Evolutionary conservation across 2,888 invertebrate species (phyloP), one percentile per base, ranked within the genome.

Genomic region (Muschampia plurimacula): DNA sequence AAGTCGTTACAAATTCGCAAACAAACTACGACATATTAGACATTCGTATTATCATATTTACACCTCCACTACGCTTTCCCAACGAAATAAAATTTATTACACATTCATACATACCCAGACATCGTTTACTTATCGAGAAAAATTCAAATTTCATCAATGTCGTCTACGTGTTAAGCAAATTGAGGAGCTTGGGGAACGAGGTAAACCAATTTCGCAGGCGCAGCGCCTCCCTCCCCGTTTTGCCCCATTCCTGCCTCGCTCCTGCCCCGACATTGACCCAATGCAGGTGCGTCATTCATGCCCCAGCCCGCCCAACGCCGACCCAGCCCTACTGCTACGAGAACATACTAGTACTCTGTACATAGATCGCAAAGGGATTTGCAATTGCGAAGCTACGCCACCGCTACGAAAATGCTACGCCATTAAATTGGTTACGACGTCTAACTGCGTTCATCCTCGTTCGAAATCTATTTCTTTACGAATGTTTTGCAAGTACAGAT

Each of bases 191-290:
- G 39, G 15, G 55, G 55, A 52, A 32, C 62, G 39, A 67, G 72
- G 72, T 55, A 68, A 69, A 74, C 65, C 74, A 72, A 74, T 74
- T 74, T 71, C 66, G 66, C 68, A 55, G 65, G 69, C 71, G 66
- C 64, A 71, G n/a, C 55, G 46, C 63, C 55, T n/a, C 55, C 41
- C 44, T n/a, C 55, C 49, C 60, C 67, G 49, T n/a, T 2, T 49
- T 49, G 32, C 65, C 65, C 65, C 65, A 13, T 55, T 49, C 60
- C 66, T 69, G 75, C 36, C 71, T 72, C 75, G 76, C 46, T 46
- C 59, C 65, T 69, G 75, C 52, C 71, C 73, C 74, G 76, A 77
- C 77, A 77, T 77, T 77, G 77, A 77, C 77, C 77, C 71, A 66
- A 13, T 66, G 71, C 66, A 73, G 74, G 74, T 77, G 77, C 75